phyloP scores from a whole-genome alignment of 2,113 vertebrate genomes.

The Anguilla rostrata region DNA sequence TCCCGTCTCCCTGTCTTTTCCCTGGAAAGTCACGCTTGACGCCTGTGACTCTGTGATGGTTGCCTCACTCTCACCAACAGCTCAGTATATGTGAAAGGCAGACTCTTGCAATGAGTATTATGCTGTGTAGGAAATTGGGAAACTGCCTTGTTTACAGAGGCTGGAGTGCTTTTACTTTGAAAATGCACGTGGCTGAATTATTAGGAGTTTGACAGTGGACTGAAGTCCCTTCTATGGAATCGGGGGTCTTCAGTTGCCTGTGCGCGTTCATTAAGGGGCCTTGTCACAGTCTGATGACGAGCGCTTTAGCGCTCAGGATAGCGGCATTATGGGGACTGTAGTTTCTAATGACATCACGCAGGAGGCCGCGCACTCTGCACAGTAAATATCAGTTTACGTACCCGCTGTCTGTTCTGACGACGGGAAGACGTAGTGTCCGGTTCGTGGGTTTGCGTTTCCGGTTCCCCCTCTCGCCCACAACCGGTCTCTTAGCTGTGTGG shows the following conservation, averaged over 20 bases:
- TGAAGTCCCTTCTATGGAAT: not conserved
- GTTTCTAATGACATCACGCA: not conserved
- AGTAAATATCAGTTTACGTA: not conserved
- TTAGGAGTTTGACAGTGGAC: not conserved
- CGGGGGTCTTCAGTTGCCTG: not conserved
- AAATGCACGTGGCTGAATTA: not conserved
- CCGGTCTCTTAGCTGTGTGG: not conserved
- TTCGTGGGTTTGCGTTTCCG: not conserved
- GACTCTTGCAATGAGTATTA: not conserved
- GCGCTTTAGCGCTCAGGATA: not conserved
- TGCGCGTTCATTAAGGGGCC: not conserved
- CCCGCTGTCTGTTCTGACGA: too few species aligned
- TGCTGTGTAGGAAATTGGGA: not conserved
- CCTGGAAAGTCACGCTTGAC: not conserved
- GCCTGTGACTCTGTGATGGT: not conserved
- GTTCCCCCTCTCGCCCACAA: not conserved
- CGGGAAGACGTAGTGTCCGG: not conserved
- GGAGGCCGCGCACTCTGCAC: not conserved
- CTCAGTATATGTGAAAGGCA: not conserved
- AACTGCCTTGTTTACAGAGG: not conserved
- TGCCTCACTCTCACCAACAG: not conserved
- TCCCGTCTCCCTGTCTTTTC: not conserved
- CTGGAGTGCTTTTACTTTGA: not conserved
- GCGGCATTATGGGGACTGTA: not conserved
- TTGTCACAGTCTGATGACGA: not conserved